These are phyloP conservation scores for Nymphalis polychloros DNA, from an alignment of 2,888 invertebrate genomes.

Conservation along the genomic window DNA sequence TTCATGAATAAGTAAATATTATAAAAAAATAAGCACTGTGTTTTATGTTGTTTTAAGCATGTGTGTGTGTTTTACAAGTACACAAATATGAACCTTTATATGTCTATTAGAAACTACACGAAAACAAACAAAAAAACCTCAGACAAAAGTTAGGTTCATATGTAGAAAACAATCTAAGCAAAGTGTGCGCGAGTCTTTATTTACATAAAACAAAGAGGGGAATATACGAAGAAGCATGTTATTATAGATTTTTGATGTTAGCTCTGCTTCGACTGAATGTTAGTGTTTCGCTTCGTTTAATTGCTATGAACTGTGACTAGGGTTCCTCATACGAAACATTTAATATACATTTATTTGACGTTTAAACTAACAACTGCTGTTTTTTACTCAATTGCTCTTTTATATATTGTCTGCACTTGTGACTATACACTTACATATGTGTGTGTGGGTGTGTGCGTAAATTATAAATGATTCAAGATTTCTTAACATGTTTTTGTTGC, in stretches of 20 bases:
- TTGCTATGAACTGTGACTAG: conserved; percentile 24
- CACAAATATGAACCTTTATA: too few relatives aligned
- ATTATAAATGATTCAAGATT: too few relatives aligned
- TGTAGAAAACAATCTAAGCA: conserved; percentile 5
- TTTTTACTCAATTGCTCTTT: conserved; percentile 1
- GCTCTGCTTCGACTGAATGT: conserved; percentile 33
- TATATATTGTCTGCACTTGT: neutral
- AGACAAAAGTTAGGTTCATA: conserved; percentile 4
- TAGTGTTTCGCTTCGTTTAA: conserved; percentile 36
- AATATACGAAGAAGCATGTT: conserved; percentile 45
- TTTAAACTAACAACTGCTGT: conserved; percentile 10
- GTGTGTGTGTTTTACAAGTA: too few relatives aligned
- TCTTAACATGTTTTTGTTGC: too few relatives aligned
- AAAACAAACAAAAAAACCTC: neutral
- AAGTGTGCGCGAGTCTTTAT: conserved; percentile 49
- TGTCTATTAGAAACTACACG: neutral
- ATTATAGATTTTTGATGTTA: conserved; percentile 57
- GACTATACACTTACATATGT: neutral
- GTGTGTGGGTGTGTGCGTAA: neutral
- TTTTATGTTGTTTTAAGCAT: too few relatives aligned
- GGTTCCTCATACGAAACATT: conserved; percentile 25
- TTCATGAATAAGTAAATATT: too few relatives aligned
- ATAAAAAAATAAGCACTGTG: too few relatives aligned
- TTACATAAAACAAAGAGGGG: conserved; percentile 67
- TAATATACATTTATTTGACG: conserved; percentile 8